A percentile compares a stretch with the other conserved stretches of the same genome.
These are phyloP conservation scores for Drosophila ananassae DNA, from an alignment of 1,140 invertebrate species.

Conservation along the genomic window DNA sequence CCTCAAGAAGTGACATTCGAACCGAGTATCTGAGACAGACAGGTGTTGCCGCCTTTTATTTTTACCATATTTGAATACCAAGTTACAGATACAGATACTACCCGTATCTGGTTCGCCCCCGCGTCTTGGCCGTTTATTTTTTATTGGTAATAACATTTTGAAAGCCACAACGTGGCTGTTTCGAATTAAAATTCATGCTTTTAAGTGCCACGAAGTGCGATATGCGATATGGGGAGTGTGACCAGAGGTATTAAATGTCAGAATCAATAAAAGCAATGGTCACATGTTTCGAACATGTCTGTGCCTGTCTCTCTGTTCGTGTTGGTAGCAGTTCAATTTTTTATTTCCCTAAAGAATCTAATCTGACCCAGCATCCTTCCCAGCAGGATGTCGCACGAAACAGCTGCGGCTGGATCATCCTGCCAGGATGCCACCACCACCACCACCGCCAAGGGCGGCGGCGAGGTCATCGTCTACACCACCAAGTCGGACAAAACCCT, in stretches of 20 bases:
- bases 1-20: neutral
- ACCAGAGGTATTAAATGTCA: constrained; percentile 71
- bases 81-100: neutral
- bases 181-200: constrained; percentile 62
- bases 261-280: constrained; percentile 80
- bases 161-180: constrained; percentile 64
- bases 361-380: constrained; percentile 13
- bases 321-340: constrained; percentile 69
- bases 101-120: neutral
- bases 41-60: constrained; percentile 55
- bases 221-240: constrained; percentile 15
- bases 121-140: constrained; percentile 35
- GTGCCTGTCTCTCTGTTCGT: constrained; percentile 8
- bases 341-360: constrained; percentile 20
- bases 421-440: constrained; percentile 47
- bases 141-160: constrained; percentile 82
- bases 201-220: constrained; percentile 32
- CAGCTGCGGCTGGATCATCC: constrained; percentile 1
- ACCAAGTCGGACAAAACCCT: constrained; percentile 82
- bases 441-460: constrained; percentile 62
- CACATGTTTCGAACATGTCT: constrained; percentile 41
- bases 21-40: constrained; percentile 25
- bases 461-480: constrained; percentile 76
- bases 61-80: neutral
- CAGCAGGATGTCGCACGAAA: constrained; percentile 72